Percentiles rank a stretch among this genome's conserved stretches.
Evolutionary conservation across 2,888 invertebrate genomes (phyloP).

Genomic region (Epirrita christyi): DNA sequence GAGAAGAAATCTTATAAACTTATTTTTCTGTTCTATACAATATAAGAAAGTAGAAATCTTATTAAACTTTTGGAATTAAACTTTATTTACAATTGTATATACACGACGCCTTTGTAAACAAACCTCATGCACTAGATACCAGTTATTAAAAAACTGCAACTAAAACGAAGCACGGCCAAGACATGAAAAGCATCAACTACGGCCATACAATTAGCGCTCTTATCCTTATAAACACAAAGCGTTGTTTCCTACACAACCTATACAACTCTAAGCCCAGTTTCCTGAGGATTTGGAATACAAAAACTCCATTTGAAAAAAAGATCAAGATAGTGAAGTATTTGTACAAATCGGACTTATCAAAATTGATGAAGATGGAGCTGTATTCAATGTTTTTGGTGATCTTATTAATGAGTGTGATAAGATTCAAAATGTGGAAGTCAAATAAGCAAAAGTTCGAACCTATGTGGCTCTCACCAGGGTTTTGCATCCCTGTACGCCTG

Average conservation of each 20-base stretch:
- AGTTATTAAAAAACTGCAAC: constrained; percentile 58
- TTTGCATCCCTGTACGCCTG: constrained; percentile 84
- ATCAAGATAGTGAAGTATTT: constrained; percentile 40
- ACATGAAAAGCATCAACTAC: constrained; percentile 74
- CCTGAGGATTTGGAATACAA: constrained; percentile 73
- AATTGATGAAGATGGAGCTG: constrained; percentile 35
- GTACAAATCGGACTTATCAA: constrained; percentile 38
- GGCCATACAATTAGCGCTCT: constrained; percentile 71
- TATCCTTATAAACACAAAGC: constrained; percentile 54
- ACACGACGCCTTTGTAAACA: constrained; percentile 21
- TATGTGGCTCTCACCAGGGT: constrained; percentile 85
- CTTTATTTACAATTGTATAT: constrained; percentile 17
- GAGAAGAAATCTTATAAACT: background rate
- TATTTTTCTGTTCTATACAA: background rate
- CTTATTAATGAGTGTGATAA: constrained; percentile 53
- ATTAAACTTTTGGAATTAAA: constrained; percentile 9
- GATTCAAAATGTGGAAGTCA: constrained; percentile 62
- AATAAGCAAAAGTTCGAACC: constrained; percentile 83
- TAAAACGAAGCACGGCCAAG: constrained; percentile 78
- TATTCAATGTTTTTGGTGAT: constrained; percentile 45
- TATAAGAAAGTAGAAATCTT: constrained; percentile 11
- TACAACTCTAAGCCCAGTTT: constrained; percentile 76
- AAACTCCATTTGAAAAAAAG: constrained; percentile 39
- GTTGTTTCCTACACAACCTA: constrained; percentile 52
- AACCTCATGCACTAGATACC: constrained; percentile 69